Conservation (phyloP, 2,113 vertebrate genomes). For the Platichthys flesus region DNA sequence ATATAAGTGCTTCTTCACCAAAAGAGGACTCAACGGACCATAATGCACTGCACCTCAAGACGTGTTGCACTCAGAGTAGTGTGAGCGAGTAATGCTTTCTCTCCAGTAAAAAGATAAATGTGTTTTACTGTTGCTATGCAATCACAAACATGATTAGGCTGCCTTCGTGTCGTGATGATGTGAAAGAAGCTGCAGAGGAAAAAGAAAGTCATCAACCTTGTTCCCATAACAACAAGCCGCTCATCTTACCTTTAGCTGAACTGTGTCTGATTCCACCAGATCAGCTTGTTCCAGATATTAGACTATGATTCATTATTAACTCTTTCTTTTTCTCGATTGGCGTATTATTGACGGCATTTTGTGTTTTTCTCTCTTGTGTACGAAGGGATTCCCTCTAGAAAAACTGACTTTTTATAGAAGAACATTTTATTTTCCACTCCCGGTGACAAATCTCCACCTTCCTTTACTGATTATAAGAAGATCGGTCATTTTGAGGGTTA, state of each 20-base stretch:
- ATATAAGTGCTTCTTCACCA: too few relatives aligned
- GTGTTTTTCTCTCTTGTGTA: not conserved
- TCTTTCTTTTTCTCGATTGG: not conserved
- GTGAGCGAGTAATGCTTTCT: not conserved
- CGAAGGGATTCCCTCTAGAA: not conserved
- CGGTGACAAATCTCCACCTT: not conserved
- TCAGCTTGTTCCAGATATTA: slow-evolving; percentile 14
- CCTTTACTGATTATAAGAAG: not conserved
- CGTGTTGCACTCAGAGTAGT: not conserved
- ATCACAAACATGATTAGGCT: slow-evolving; percentile 12
- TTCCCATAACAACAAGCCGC: slow-evolving; percentile 58
- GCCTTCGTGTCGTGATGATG: not conserved
- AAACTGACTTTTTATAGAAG: not conserved
- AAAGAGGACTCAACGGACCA: not conserved
- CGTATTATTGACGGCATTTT: not conserved
- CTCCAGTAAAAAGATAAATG: not conserved
- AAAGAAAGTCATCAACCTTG: slow-evolving; percentile 18
- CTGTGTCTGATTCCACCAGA: slow-evolving; percentile 19
- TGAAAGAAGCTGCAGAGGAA: slow-evolving; percentile 4
- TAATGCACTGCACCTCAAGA: not conserved
- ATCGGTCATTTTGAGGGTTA: slow-evolving; percentile 1
- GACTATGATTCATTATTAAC: not conserved
- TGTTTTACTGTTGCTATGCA: slow-evolving; percentile 24
- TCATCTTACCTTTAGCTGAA: slow-evolving; percentile 17
- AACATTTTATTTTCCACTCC: not conserved